These are phyloP conservation scores for Diplolepis rosae DNA, from an alignment of 2,888 invertebrate species.

Conservation along the genomic window DNA sequence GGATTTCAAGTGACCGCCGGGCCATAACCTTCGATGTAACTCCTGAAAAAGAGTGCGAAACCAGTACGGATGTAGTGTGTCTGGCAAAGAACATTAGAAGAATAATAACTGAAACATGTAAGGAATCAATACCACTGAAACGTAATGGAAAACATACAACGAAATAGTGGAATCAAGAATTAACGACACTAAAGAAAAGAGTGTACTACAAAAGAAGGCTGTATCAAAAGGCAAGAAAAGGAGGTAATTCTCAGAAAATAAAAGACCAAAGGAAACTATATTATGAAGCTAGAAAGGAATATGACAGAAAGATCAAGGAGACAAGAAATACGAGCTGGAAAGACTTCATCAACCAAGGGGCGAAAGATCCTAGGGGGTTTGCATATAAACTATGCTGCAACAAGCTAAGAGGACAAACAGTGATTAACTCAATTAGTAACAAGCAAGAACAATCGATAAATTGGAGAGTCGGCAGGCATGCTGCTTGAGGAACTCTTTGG, in stretches of 20 bases:
- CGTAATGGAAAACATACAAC: background rate
- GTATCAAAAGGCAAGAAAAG: background rate
- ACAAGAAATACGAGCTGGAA: constrained; percentile 16
- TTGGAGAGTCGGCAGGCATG: background rate
- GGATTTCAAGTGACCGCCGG: background rate
- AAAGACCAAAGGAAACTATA: background rate
- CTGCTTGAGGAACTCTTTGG: background rate
- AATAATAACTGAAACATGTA: too few relatives aligned
- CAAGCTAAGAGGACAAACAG: background rate
- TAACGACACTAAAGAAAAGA: background rate
- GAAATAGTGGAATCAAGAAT: constrained; percentile 22
- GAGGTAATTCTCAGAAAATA: background rate
- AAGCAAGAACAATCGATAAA: background rate
- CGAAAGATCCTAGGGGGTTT: constrained; percentile 22
- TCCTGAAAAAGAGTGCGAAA: background rate
- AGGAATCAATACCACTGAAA: background rate
- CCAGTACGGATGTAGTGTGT: too few relatives aligned
- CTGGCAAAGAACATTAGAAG: too few relatives aligned
- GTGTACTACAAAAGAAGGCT: background rate
- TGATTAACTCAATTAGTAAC: background rate
- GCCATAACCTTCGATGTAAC: background rate
- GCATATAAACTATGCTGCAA: constrained; percentile 2
- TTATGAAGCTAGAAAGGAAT: too few relatives aligned
- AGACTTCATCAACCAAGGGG: background rate
- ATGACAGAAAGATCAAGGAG: background rate